Conservation (phyloP, 2,888 invertebrate genomes). For the Lycophotia porphyrea region DNA sequence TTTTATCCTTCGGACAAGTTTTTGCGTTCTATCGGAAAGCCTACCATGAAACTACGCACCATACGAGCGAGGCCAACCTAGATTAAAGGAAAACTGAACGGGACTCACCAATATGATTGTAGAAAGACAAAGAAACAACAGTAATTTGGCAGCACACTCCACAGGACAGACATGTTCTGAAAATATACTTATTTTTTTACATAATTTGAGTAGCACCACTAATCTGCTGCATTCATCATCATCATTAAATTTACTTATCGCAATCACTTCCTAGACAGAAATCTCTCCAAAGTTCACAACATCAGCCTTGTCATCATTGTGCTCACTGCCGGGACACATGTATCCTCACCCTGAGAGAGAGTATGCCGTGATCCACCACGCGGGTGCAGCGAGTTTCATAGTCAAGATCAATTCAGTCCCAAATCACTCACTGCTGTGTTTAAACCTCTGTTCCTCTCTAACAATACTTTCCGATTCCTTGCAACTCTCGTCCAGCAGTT, state of each 20-base stretch:
- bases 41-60: not conserved
- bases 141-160: conserved; percentile 70
- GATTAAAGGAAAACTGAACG: not conserved
- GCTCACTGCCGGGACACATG: not conserved
- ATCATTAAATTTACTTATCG: not conserved
- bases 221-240: not conserved
- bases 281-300: not conserved
- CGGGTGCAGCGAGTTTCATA: not conserved
- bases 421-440: not conserved
- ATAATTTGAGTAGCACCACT: not conserved
- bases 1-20: not conserved
- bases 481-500: not conserved
- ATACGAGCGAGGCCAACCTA: not conserved
- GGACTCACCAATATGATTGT: conserved; percentile 70
- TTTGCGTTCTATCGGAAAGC: not conserved
- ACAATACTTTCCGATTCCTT: not conserved
- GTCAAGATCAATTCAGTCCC: not conserved
- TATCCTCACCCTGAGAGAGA: not conserved
- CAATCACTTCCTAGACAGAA: not conserved
- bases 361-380: not conserved
- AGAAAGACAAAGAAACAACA: conserved; percentile 67
- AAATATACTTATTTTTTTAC: conserved; percentile 38
- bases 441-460: not conserved
- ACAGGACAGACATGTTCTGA: conserved; percentile 66
- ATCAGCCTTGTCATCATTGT: not conserved